Conservation (phyloP, 2,888 invertebrate species). For the Tinea pellionella region DNA sequence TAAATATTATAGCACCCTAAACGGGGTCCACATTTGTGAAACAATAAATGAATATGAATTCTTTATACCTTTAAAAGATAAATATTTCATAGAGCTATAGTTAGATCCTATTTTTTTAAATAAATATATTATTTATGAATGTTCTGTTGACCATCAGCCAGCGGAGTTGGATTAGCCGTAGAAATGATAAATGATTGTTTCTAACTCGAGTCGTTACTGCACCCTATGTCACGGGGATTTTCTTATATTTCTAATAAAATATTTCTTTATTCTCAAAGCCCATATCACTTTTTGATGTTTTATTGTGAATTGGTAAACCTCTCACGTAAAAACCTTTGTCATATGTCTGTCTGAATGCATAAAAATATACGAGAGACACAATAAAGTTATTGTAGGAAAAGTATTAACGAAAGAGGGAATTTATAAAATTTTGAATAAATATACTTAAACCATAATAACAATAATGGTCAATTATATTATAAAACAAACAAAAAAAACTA, state of each 20-base stretch:
- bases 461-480: not conserved
- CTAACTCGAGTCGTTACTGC: constrained; percentile 50
- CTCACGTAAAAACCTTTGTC: not conserved
- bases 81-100: too few species aligned
- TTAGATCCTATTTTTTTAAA: too few species aligned
- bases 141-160: not conserved
- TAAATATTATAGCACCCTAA: too few species aligned
- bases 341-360: too few species aligned
- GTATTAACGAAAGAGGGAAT: too few species aligned
- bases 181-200: constrained; percentile 57
- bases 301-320: not conserved
- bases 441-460: too few species aligned
- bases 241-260: not conserved
- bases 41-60: too few species aligned
- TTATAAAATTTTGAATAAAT: too few species aligned
- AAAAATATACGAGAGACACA: too few species aligned
- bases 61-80: too few species aligned
- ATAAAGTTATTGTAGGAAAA: too few species aligned
- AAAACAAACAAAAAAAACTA: not conserved
- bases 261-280: not conserved
- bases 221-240: constrained; percentile 10
- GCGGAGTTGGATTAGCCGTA: not conserved
- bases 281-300: not conserved
- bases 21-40: too few species aligned
- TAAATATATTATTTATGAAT: not conserved